Evolutionary conservation across 2,113 vertebrate species (phyloP).

Genomic region (Ploceus nigricollis): DNA sequence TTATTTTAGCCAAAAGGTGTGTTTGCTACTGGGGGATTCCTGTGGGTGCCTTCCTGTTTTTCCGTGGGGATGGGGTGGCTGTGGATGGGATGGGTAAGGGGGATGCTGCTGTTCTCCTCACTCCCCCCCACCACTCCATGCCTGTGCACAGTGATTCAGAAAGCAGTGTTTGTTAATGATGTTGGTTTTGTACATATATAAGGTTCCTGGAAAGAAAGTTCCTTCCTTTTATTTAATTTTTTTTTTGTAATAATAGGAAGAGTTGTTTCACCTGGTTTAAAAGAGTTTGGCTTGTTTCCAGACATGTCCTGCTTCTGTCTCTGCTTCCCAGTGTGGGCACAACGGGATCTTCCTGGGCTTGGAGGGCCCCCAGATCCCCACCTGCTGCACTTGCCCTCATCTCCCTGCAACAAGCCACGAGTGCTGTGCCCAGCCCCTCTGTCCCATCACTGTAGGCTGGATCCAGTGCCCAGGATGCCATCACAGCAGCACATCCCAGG

Average conservation of each 20-base stretch:
- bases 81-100: fast-evolving
- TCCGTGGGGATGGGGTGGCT: neutral
- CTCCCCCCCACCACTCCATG: neutral
- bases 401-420: neutral
- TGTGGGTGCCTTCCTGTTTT: neutral
- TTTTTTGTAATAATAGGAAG: conserved; percentile 19
- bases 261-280: conserved; percentile 1
- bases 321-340: neutral
- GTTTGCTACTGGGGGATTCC: neutral
- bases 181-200: neutral
- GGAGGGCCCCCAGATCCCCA: neutral
- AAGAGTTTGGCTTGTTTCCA: neutral
- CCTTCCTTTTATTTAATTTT: conserved; percentile 26
- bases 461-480: neutral
- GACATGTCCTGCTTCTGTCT: fast-evolving
- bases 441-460: fast-evolving
- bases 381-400: fast-evolving
- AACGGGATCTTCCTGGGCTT: fast-evolving
- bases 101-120: neutral
- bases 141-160: neutral
- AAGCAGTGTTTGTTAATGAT: neutral
- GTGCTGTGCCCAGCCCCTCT: neutral
- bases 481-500: neutral
- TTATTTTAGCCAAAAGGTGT: neutral
- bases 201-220: neutral